Percentiles rank a stretch among this genome's conserved stretches.
Evolutionary conservation across 2,113 vertebrate species (phyloP).

Genomic region (Trachemys scripta): DNA sequence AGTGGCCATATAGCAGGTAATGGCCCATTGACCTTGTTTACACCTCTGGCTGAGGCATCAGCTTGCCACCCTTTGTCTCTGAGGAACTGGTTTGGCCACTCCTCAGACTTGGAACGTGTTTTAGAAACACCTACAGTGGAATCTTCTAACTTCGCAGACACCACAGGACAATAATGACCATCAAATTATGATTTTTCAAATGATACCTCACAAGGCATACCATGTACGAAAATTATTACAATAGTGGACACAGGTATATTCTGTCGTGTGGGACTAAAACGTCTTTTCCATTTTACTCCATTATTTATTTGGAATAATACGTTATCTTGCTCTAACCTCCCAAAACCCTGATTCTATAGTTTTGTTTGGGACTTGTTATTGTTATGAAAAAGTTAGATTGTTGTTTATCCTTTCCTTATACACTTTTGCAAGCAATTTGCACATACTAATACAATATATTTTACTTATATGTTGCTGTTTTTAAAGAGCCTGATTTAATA

Average conservation of each 20-base stretch:
- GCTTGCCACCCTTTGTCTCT: neutral
- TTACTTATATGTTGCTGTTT: neutral
- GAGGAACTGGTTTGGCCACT: neutral
- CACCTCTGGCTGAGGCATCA: neutral
- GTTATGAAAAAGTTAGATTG: neutral
- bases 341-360: neutral
- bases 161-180: no score
- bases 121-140: neutral
- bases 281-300: fast-evolving
- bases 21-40: neutral
- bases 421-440: neutral
- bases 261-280: neutral
- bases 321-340: neutral
- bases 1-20: neutral
- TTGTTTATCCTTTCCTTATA: neutral
- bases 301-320: neutral
- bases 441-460: neutral
- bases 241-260: neutral
- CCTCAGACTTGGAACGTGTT: neutral
- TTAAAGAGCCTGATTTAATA: neutral
- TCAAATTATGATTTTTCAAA: neutral
- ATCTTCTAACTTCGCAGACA: neutral
- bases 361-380: neutral
- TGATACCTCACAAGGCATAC: neutral
- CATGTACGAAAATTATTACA: neutral